Base-by-base conservation (phyloP, 2,888 invertebrate genomes). In the Drosophila sordidula region DNA sequence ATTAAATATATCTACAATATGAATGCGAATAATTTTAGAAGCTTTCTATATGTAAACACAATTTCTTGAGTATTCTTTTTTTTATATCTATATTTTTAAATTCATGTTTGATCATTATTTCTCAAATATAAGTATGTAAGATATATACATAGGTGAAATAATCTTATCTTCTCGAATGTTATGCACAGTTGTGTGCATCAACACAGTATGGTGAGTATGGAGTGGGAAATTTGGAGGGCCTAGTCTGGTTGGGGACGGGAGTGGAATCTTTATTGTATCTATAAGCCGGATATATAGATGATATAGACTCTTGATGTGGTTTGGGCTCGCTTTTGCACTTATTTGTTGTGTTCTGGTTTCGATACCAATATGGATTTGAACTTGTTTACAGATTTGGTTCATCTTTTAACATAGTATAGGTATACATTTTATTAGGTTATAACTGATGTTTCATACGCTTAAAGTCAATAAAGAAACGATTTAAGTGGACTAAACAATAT, bases 171-270 rank as follows among this genome's bases (percentile, higher is more conserved):
- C 16, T 55, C 12, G 4, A 45, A 29, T 45, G 18, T 54, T 32
- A n/a, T 29, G 29, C 29, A 29, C 29, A 29, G 8, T 2, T 29
- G 8, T 34, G n/a, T 54, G 4, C 29, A 18, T 34, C 26, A 54
- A 32, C 6, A 9, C 26, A 45, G 26, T 16, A 14, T 45, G 55
- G 66, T 67, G 66, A 67, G 66, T 67, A 67, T 65, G 18, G 29
- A 32, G 14, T 22, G 50, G 18, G 6, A 4, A 6, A 6, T 16
- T 29, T 6, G 22, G 4, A 22, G 9, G 6, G 14, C 25, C 25
- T 11, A 2, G n/a, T 9, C 14, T 45, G 11, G 2, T 34, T 11
- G 34, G 38, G 38, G 6, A 14, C 9, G 29, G 38, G 2, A 14
- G 5, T 12, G 2, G 9, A 14, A 38, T 38, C 38, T 14, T 14